Percentiles rank a stretch among this genome's conserved stretches.
Evolutionary conservation across 2,888 invertebrate genomes (phyloP).

Genomic region (Diabrotica balteata): DNA sequence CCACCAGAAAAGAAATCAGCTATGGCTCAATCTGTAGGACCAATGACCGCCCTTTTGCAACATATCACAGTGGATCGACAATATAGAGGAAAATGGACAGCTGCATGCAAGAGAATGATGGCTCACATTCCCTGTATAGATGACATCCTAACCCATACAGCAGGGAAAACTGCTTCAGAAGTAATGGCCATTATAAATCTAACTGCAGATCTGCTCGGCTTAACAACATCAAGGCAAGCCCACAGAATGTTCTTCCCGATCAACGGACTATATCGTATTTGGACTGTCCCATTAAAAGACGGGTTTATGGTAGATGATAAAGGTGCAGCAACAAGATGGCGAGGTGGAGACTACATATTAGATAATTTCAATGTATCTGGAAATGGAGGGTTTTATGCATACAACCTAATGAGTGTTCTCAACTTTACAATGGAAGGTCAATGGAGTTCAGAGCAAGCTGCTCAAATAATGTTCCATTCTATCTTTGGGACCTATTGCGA

Average conservation of each 20-base stretch:
- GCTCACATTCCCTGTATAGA: neutral
- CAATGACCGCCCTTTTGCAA: neutral
- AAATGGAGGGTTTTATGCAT: neutral
- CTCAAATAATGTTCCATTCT: neutral
- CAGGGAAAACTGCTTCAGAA: neutral
- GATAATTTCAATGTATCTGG: neutral
- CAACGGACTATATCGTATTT: neutral
- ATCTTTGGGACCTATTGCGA: neutral
- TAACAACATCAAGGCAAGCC: neutral
- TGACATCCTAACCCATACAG: neutral
- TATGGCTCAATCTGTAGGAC: neutral
- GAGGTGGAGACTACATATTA: neutral
- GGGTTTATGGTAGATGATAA: neutral
- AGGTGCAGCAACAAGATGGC: neutral
- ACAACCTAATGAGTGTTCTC: neutral
- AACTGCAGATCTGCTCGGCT: neutral
- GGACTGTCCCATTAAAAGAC: neutral
- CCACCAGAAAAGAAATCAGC: too few relatives aligned
- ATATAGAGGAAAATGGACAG: neutral
- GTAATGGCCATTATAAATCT: neutral
- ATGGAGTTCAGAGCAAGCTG: neutral
- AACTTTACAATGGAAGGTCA: neutral
- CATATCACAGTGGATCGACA: neutral
- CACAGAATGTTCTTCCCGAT: neutral
- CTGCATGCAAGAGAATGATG: neutral